Percentiles rank a stretch among this genome's conserved stretches.
Evolutionary conservation across 2,888 invertebrate species (phyloP).

Genomic region (Drosophila neutralis): DNA sequence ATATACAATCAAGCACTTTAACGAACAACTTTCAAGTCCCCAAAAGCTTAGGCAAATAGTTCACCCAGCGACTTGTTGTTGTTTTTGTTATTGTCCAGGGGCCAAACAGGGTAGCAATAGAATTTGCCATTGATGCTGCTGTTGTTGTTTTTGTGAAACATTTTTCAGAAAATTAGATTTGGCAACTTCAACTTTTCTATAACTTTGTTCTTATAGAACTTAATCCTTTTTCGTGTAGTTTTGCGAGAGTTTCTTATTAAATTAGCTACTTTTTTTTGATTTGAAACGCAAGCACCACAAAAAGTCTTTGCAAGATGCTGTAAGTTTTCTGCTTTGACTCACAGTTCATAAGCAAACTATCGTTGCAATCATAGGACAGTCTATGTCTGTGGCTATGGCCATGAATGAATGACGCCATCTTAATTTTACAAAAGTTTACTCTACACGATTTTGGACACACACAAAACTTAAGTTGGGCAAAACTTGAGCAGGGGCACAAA

Average conservation of each 20-base stretch:
- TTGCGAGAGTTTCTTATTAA: conserved; percentile 70
- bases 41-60: conserved; percentile 15
- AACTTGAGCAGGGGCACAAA: conserved; percentile 26
- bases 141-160: conserved; percentile 49
- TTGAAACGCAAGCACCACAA: conserved; percentile 55
- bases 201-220: conserved; percentile 75
- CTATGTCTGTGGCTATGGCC: neutral
- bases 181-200: conserved; percentile 73
- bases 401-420: conserved; percentile 16
- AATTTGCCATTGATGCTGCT: conserved; percentile 2
- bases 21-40: neutral
- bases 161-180: conserved; percentile 69
- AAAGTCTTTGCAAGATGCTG: conserved; percentile 34
- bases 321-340: conserved; percentile 39
- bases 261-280: conserved; percentile 69
- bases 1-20: conserved; percentile 12
- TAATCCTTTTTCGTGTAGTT: conserved; percentile 76
- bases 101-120: conserved; percentile 5
- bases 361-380: conserved; percentile 21
- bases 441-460: conserved; percentile 57
- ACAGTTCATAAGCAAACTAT: conserved; percentile 44
- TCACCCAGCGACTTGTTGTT: neutral
- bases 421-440: conserved; percentile 58
- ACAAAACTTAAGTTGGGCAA: conserved; percentile 45
- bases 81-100: conserved; percentile 14